phyloP scores from a whole-genome alignment of 2,888 invertebrate species.

The Apeira syringaria region DNA sequence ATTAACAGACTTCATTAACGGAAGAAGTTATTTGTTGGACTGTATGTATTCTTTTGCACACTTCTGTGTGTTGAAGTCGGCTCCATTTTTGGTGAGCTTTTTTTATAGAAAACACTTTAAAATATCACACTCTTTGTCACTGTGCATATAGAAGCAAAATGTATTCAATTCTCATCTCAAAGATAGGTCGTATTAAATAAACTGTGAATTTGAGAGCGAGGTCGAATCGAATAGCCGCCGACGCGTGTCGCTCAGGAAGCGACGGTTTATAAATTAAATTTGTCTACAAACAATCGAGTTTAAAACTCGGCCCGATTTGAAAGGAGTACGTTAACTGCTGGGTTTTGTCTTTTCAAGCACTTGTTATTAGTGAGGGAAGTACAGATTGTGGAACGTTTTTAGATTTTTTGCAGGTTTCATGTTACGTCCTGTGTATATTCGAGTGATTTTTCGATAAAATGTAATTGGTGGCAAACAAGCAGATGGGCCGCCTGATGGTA shows the following conservation, averaged over 20 bases:
- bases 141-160: not conserved
- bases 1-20: too few species aligned
- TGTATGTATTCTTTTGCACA: too few species aligned
- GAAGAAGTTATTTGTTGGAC: too few species aligned
- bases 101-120: too few species aligned
- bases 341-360: not conserved
- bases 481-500: too few species aligned
- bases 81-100: too few species aligned
- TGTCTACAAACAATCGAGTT: slow-evolving; percentile 13
- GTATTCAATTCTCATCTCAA: not conserved
- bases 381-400: not conserved
- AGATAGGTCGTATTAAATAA: slow-evolving; percentile 10
- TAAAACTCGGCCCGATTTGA: slow-evolving; percentile 2
- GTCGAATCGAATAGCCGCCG: slow-evolving; percentile 11
- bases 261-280: slow-evolving; percentile 20
- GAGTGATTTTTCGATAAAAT: too few species aligned
- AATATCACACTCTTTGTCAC: too few species aligned
- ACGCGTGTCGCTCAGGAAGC: slow-evolving; percentile 6
- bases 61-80: too few species aligned
- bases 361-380: not conserved
- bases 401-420: too few species aligned
- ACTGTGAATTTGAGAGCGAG: slow-evolving; percentile 10
- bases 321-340: not conserved
- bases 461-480: too few species aligned
- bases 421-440: too few species aligned